Evolutionary conservation across 2,888 invertebrate genomes (phyloP).

Genomic region (Meta bourneti): DNA sequence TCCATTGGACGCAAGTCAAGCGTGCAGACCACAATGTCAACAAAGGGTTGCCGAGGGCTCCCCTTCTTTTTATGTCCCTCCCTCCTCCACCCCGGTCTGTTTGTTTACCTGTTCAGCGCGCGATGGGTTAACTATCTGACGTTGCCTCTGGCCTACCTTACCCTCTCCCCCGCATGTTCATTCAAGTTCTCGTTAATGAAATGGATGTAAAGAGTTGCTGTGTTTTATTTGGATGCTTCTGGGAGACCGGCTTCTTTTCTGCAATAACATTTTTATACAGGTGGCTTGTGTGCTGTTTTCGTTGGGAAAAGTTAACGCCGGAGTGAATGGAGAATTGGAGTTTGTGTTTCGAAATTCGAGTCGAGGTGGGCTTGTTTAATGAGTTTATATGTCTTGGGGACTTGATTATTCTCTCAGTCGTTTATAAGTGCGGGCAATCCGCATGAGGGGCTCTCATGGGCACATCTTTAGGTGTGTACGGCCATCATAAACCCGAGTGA

Average conservation of each 20-base stretch:
- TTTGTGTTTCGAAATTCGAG: background rate
- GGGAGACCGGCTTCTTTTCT: constrained; percentile 5
- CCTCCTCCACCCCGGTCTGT: background rate
- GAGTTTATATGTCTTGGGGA: background rate
- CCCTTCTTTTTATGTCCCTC: constrained; percentile 3
- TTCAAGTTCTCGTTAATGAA: constrained; percentile 40
- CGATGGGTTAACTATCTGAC: constrained; percentile 39
- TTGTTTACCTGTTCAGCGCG: constrained; percentile 61
- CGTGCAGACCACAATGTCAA: constrained; percentile 69
- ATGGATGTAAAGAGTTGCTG: background rate
- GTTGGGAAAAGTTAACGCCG: background rate
- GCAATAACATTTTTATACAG: constrained; percentile 27
- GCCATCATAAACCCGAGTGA: no score
- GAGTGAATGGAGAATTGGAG: background rate
- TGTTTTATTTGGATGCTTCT: background rate
- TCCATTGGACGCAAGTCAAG: constrained; percentile 69
- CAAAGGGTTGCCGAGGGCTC: constrained; percentile 53
- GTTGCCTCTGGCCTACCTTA: constrained; percentile 15
- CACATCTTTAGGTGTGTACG: no score
- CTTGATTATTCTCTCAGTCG: no score
- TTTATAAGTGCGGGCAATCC: no score
- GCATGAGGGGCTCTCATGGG: no score
- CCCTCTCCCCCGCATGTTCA: background rate
- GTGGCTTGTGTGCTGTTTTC: background rate
- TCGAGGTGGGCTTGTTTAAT: background rate